Evolutionary conservation across 23 tunicate genomes (phyloP).

Genomic region (Halocynthia aurantium): DNA sequence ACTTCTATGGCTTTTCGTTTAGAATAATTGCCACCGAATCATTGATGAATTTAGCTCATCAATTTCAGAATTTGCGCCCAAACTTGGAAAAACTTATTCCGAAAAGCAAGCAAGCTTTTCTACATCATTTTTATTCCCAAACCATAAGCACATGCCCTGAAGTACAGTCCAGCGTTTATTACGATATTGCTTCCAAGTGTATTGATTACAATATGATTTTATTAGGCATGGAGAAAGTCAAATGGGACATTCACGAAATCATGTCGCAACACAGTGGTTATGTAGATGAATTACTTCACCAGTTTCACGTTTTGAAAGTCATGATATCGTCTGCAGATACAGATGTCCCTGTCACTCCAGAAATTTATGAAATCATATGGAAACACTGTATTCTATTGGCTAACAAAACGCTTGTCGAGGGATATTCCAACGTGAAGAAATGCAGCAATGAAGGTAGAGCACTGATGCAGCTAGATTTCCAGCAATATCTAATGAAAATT

Average conservation of each 20-base stretch:
- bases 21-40: constrained; percentile 88
- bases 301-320: constrained; percentile 4
- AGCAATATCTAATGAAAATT: constrained; percentile 67
- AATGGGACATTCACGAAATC: constrained; percentile 78
- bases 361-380: constrained; percentile 55
- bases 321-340: background rate
- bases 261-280: constrained; percentile 90
- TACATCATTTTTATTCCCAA: constrained; percentile 81
- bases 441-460: constrained; percentile 93
- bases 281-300: constrained; percentile 50
- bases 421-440: constrained; percentile 53
- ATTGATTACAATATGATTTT: constrained; percentile 13
- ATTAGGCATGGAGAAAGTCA: constrained; percentile 45
- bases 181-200: constrained; percentile 28
- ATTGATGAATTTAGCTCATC: constrained; percentile 51
- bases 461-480: constrained; percentile 84
- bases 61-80: constrained; percentile 40
- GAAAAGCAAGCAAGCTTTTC: constrained; percentile 47
- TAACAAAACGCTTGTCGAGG: constrained; percentile 72
- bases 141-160: constrained; percentile 50
- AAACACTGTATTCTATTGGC: constrained; percentile 52
- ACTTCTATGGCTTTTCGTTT: constrained; percentile 50
- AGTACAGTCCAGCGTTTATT: constrained; percentile 48
- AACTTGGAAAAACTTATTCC: constrained; percentile 53
- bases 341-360: constrained; percentile 28